Base-by-base conservation (phyloP, 64 coral and sea anemone genomes). In the Actinia tenebrosa region DNA sequence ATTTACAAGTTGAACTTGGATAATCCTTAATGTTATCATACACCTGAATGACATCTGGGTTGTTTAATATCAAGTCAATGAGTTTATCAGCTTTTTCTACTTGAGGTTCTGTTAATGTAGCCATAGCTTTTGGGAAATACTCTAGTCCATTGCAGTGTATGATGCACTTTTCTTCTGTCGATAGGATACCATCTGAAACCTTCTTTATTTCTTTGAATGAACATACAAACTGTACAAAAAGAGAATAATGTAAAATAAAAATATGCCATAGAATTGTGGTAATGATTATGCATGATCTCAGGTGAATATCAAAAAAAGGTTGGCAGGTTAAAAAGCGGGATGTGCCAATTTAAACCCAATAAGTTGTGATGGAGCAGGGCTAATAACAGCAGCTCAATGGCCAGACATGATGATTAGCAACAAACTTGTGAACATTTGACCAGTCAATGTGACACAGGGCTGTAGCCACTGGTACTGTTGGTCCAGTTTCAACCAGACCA, bases 1-100 rank as follows among this genome's bases (percentile, higher is more conserved):
- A 79, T 88, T 99, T 99, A 90, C 93, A 99, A 1, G 97, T 99
- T 13, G 60, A 44, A 95, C 93, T 99, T 78, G 93, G 93, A 59
- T 89, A 95, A 75, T 95, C 80, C 61, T 86, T 44, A 13, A 99
- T 93, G 64, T 99, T 99, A 78, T 99, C 97, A 95, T 91, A 99
- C n/a, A 94, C 88, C 58, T 89, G 85, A 17, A 99, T 90, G 25
- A 99, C 97, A 60, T 99, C 97, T 1, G 78, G 71, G 64, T 95
- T 93, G 69, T 91, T 80, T 17, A 90, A 89, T 52, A 99, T 88
- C 15, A 80, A 82, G 45, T 99, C 97, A 88, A 99, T 90, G 47
- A 99, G 91, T 81, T 71, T 95, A 71, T 95, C 90, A 71, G 93
- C 91, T 52, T 95, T 91, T 58, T 95, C 86, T 23, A 95, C 55